Conservation (phyloP, 2,113 vertebrate genomes). For the Arenaria interpres region DNA sequence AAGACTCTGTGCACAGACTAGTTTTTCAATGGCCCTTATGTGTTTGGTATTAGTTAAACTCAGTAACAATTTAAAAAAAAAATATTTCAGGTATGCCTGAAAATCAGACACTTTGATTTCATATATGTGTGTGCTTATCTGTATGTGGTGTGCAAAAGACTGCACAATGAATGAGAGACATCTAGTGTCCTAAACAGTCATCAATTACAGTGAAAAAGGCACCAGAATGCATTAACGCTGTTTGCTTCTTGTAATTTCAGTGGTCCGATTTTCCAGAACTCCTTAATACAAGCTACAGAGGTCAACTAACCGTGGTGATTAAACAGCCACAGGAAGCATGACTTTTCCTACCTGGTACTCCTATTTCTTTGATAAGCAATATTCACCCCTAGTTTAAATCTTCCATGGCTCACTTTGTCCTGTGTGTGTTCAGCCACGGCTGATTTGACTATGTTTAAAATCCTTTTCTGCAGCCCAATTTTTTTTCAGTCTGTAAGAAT, state of each 20-base stretch:
- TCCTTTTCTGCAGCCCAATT: neutral
- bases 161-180: neutral
- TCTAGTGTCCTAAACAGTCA: neutral
- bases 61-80: neutral
- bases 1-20: neutral
- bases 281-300: neutral
- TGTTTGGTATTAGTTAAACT: neutral
- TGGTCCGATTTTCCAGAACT: neutral
- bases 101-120: neutral
- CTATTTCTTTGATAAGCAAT: neutral
- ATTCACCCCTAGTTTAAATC: neutral
- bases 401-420: neutral
- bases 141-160: neutral
- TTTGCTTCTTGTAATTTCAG: neutral
- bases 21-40: neutral
- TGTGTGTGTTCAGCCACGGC: neutral
- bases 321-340: neutral
- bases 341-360: neutral
- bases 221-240: neutral
- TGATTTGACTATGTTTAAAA: neutral
- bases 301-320: neutral
- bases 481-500: neutral
- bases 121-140: neutral
- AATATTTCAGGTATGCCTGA: neutral
- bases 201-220: neutral